Evolutionary conservation across 2,113 vertebrate species (phyloP).

Genomic region (Fregetta grallaria): DNA sequence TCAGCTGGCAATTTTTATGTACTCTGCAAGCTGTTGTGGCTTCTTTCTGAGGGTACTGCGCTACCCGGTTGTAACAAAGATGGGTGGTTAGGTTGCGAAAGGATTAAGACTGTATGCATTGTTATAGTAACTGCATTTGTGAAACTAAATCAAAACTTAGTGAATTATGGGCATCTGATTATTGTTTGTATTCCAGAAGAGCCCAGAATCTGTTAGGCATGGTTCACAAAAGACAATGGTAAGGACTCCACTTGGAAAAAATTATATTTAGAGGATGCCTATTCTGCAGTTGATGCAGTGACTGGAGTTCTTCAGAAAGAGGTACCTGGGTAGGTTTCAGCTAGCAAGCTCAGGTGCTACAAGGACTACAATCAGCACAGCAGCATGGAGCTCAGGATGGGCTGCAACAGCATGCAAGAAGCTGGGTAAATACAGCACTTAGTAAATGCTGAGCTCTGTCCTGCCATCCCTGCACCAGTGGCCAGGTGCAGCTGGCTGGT

Average conservation of each 20-base stretch:
- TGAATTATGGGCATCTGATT: conserved; percentile 25
- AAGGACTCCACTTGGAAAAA: not conserved
- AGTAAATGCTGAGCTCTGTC: not conserved
- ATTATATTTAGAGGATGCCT: not conserved
- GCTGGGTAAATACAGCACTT: not conserved
- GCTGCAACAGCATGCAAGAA: not conserved
- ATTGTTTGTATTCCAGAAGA: conserved; percentile 23
- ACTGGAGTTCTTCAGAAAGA: not conserved
- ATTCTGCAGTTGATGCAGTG: not conserved
- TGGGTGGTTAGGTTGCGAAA: conserved; percentile 14
- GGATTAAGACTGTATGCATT: conserved; percentile 18
- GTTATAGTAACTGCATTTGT: conserved; percentile 33
- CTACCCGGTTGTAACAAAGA: not conserved
- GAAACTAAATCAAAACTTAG: conserved; percentile 37
- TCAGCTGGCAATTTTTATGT: not conserved
- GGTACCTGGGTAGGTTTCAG: not conserved
- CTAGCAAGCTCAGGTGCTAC: not conserved
- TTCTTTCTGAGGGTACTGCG: not conserved
- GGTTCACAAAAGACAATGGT: conserved; percentile 34
- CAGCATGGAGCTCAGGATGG: not conserved
- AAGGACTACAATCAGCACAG: not conserved
- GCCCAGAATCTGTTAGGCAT: conserved; percentile 1
- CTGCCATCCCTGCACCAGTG: not conserved
- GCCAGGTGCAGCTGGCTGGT: not conserved
- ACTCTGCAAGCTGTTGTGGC: not conserved